phyloP scores from a whole-genome alignment of 2,797 vertebrate genomes.

The Arrhamphus sclerolepis region DNA sequence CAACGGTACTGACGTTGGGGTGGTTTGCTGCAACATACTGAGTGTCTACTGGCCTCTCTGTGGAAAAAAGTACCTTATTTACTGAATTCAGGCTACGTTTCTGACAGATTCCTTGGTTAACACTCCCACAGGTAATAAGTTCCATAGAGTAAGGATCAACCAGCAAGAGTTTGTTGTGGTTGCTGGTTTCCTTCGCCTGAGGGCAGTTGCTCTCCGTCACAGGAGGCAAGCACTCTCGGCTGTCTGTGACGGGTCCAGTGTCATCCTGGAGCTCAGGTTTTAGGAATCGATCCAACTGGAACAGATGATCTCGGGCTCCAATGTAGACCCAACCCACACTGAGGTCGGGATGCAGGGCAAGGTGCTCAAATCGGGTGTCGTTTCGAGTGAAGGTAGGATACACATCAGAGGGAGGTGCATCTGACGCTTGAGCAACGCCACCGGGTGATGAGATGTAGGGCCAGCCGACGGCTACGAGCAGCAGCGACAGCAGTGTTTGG shows the following conservation, averaged over 20 bases:
- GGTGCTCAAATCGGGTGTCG: conserved; percentile 88
- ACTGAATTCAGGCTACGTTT: conserved; percentile 87
- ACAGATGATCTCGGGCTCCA: conserved; percentile 91
- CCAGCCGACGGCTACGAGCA: conserved; percentile 63
- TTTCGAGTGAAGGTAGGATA: conserved; percentile 85
- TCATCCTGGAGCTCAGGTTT: conserved; percentile 75
- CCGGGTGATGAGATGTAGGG: conserved; percentile 11
- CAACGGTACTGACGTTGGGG: conserved; percentile 92
- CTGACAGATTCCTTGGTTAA: conserved; percentile 95
- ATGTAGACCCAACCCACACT: conserved; percentile 88
- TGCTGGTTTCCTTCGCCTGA: conserved; percentile 87
- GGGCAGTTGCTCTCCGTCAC: conserved; percentile 89
- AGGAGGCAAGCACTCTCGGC: conserved; percentile 93
- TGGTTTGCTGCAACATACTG: conserved; percentile 97
- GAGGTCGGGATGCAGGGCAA: conserved; percentile 89
- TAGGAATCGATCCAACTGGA: conserved; percentile 88
- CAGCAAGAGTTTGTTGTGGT: conserved; percentile 94
- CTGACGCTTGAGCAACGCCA: conserved; percentile 39
- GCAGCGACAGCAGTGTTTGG: conserved; percentile 71
- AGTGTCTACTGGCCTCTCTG: conserved; percentile 91
- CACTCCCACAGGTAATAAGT: conserved; percentile 93
- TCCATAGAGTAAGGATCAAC: conserved; percentile 86
- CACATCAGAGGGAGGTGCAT: conserved; percentile 27
- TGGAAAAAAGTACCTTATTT: conserved; percentile 82
- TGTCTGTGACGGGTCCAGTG: conserved; percentile 91